Evolutionary conservation across 2,113 vertebrate genomes (phyloP).

Genomic region (Trematomus loennbergii): DNA sequence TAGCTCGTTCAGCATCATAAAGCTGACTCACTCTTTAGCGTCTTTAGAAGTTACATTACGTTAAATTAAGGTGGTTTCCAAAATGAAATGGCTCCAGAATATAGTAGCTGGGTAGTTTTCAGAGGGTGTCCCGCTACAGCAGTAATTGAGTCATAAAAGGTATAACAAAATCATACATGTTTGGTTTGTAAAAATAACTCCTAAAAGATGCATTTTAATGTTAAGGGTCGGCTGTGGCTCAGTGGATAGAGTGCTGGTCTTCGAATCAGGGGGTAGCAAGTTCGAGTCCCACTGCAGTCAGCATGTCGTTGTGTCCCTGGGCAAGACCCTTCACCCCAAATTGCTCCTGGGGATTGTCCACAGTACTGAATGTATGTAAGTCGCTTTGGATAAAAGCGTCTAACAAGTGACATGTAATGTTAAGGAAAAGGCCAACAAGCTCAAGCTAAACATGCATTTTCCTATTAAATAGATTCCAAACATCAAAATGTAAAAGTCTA

Average conservation of each 20-base stretch:
- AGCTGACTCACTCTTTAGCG: constrained; percentile 63
- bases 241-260: too few species aligned
- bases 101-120: constrained; percentile 13
- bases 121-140: neutral
- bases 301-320: too few species aligned
- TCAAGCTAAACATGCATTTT: neutral
- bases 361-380: too few species aligned
- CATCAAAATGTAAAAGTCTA: neutral
- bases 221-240: neutral
- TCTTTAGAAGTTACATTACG: constrained; percentile 47
- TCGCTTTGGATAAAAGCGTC: too few species aligned
- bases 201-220: too few species aligned
- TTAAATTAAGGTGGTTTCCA: constrained; percentile 51
- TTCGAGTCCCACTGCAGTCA: too few species aligned
- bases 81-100: constrained; percentile 48
- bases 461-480: neutral
- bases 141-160: constrained; percentile 10
- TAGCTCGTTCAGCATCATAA: constrained; percentile 44
- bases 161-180: neutral
- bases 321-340: too few species aligned
- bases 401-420: too few species aligned
- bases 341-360: too few species aligned
- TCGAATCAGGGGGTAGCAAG: too few species aligned
- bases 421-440: neutral
- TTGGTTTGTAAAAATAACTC: neutral